phyloP scores from a whole-genome alignment of 35 echinoderm and acorn worm species.

The Chiridota heheva region DNA sequence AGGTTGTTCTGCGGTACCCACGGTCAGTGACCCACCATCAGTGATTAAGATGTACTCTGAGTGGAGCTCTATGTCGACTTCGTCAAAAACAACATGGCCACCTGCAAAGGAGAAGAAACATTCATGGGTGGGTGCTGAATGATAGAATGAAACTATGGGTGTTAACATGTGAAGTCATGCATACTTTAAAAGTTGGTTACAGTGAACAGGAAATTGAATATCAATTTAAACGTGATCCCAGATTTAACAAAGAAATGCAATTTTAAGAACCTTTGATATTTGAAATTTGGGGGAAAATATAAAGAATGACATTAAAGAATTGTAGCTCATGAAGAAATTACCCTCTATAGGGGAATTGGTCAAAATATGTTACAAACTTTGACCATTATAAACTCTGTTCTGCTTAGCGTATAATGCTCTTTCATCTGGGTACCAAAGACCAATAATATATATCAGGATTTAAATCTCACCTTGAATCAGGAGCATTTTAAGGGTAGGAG shows the following conservation, averaged over 20 bases:
- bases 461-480: slow-evolving; percentile 73
- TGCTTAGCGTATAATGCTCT: no score
- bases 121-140: no score
- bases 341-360: no score
- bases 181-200: no score
- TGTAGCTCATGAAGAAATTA: background rate
- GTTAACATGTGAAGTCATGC: no score
- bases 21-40: slow-evolving; percentile 27
- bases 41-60: slow-evolving; percentile 54
- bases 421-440: no score
- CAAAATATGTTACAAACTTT: background rate
- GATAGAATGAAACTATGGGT: no score
- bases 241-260: background rate
- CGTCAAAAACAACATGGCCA: slow-evolving; percentile 48
- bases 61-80: slow-evolving; percentile 40
- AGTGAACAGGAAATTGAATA: no score
- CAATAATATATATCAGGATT: no score
- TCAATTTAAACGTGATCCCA: no score
- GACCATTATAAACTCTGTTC: background rate
- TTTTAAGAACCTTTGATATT: no score
- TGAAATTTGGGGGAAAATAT: no score
- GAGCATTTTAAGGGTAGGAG: slow-evolving; percentile 72
- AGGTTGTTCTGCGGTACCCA: slow-evolving; percentile 48
- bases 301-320: background rate
- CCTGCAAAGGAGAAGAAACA: slow-evolving; percentile 23